Evolutionary conservation across 2,113 vertebrate genomes (phyloP), one percentile per base, ranked within the genome.

Genomic region (Cichladusa arquata): DNA sequence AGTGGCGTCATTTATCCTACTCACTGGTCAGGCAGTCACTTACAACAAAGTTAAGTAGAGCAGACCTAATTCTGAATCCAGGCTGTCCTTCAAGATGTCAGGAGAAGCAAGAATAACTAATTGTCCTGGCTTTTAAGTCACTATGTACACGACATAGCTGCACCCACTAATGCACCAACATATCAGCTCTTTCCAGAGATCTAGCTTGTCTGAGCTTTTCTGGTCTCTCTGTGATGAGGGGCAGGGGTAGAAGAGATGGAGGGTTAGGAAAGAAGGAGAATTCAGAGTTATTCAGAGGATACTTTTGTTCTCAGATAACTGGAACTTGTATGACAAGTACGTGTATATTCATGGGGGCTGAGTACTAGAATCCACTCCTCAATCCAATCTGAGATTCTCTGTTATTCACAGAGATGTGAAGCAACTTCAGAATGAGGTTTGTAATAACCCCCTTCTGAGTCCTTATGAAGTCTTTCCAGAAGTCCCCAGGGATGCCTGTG

Each of bases 1-100:
- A 88, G 80, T 71, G 90, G 88, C 76, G 83, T 78, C 33, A 82
- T 96, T 96, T 94, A 88, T 96, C 79, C 82, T 84, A 86, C 90
- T 97, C 60, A 67, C 40, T 83, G 88, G 60, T 58, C 64, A 90
- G 64, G n/a, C 88, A 81, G 79, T 74, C 62, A 77, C 73, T 95
- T 79, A 54, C 51, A 92, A 87, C 79, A 31, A 76, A 95, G 77
- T 93, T 86, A 95, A 91, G 78, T 38, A 70, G 71, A 65, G 58
- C 45, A 91, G 87, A 60, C 85, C 54, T 85, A 73, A 91, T 95
- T 93, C 81, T 91, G 81, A 85, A 47, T 72, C 33, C 64, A 79
- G 73, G 54, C 87, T 77, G 72, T 72, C 47, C 56, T 95, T 91
- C 45, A 80, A 77, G 50, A 86, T 80, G 71, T 85, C 92, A 91